Base-by-base conservation (phyloP, 2,797 vertebrate species). In the Crossoptilon crossoptilon region DNA sequence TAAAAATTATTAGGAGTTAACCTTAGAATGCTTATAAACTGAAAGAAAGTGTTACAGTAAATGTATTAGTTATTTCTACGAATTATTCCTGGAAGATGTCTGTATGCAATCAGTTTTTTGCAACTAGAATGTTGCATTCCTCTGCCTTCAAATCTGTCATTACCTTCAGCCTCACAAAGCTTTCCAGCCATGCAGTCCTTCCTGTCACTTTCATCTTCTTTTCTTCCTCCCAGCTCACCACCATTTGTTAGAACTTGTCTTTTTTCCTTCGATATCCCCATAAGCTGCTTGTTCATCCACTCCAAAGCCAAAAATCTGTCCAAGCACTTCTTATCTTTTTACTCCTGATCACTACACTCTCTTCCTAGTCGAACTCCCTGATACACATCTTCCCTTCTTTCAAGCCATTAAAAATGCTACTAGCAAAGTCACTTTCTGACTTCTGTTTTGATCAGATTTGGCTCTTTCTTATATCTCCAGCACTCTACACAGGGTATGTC, bases 151-250 rank as follows among this genome's bases (percentile, higher is more conserved):
- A 63, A 79, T 71, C 69, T 90, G 29, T 39, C 51, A 78, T 78
- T 91, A 78, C 9, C 5, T 15, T n/a, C 29, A 82, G 68, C 10
- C 48, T 84, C 60, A 87, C 60, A 58, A 92, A 82, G 29, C 43
- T 79, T 94, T 90, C 60, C 43, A 67, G 64, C 10, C 5, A 16
- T 35, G 19, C 23, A 91, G 69, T 70, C 59, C n/a, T 87, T 82
- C 55, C 53, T 70, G 81, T 67, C 75, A 62, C 17, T 87, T 76
- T 84, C 59, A 78, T 91, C 67, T 69, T 79, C 77, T 79, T 87
- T 91, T 51, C 69, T 85, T 12, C 63, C 56, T 82, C 29, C 1
- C 48, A 70, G 71, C 58, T 89, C 49, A 72, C 14, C 11, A 68
- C 14, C 11, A 66, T 79, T 95, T 84, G 11, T 63, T 67, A 76